Evolutionary conservation across 2,888 invertebrate genomes (phyloP).

Genomic region (Andrena flavipes): DNA sequence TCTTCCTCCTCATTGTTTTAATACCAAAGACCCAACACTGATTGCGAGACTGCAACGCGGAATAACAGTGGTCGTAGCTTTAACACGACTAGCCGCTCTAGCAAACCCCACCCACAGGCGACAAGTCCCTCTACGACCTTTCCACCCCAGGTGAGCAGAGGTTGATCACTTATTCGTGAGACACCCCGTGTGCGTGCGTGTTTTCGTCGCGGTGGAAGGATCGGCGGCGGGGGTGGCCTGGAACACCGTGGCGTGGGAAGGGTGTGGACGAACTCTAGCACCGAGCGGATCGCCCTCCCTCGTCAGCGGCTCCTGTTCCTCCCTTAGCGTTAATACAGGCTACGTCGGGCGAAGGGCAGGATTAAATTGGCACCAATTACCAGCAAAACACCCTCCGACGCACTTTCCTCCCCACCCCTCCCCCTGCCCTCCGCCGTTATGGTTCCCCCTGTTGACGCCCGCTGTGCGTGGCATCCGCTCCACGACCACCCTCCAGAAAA

Average conservation of each 20-base stretch:
- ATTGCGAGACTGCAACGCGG: too few species aligned
- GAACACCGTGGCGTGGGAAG: slow-evolving; percentile 66
- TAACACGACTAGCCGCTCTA: neutral
- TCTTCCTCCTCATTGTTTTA: too few species aligned
- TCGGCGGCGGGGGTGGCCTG: slow-evolving; percentile 29
- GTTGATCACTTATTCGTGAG: neutral
- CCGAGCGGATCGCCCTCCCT: slow-evolving; percentile 59
- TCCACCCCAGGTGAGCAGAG: neutral
- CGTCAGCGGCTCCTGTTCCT: slow-evolving; percentile 66
- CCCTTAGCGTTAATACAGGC: slow-evolving; percentile 82
- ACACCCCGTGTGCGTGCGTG: slow-evolving; percentile 43
- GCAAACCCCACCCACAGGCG: too few species aligned
- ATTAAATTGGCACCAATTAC: slow-evolving; percentile 89
- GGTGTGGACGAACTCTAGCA: slow-evolving; percentile 60
- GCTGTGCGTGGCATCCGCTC: slow-evolving; percentile 66
- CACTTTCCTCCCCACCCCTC: slow-evolving; percentile 81
- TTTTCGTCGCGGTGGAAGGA: slow-evolving; percentile 48
- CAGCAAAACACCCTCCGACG: slow-evolving; percentile 86
- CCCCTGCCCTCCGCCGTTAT: slow-evolving; percentile 36
- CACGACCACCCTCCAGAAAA: slow-evolving; percentile 67
- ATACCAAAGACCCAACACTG: too few species aligned
- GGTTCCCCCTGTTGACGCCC: slow-evolving; percentile 57
- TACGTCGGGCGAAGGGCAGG: slow-evolving; percentile 86
- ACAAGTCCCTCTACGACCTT: too few species aligned
- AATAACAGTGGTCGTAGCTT: neutral